These are phyloP conservation scores for Diorhabda elongata DNA, from an alignment of 1,140 invertebrate genomes.

Conservation along the genomic window DNA sequence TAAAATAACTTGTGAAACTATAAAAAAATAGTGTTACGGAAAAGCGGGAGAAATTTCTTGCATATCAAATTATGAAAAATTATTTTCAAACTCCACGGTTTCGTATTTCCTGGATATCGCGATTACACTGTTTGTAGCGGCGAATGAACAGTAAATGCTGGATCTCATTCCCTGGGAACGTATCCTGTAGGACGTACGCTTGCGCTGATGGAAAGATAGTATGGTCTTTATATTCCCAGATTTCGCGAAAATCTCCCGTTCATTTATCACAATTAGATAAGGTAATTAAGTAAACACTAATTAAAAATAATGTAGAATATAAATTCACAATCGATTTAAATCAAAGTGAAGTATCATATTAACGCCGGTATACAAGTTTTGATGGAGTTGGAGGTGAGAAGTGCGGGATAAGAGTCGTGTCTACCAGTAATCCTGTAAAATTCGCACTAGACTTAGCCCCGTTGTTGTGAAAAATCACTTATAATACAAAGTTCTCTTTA, in stretches of 20 bases:
- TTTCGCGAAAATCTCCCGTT: not conserved
- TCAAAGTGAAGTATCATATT: too few species aligned
- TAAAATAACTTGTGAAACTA: not conserved
- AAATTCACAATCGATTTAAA: too few species aligned
- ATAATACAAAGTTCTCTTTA: too few species aligned
- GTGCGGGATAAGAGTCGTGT: too few species aligned
- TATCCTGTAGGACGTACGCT: conserved; percentile 14
- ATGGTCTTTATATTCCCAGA: conserved; percentile 11
- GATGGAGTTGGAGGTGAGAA: too few species aligned
- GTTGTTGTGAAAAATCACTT: too few species aligned
- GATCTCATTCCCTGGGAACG: conserved; percentile 13
- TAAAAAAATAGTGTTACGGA: too few species aligned
- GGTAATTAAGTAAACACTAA: not conserved
- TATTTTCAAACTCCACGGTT: not conserved
- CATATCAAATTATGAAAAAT: not conserved
- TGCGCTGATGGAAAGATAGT: conserved; percentile 9
- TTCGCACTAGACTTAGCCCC: too few species aligned
- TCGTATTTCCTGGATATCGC: not conserved
- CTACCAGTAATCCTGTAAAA: too few species aligned
- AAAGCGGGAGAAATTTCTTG: too few species aligned
- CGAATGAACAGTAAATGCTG: conserved; percentile 7
- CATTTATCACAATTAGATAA: not conserved
- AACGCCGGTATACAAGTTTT: too few species aligned
- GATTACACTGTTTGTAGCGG: not conserved
- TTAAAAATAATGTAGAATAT: too few species aligned